A percentile compares a stretch with the other conserved stretches of the same genome.
These are phyloP conservation scores for Novumbra hubbsi DNA, from an alignment of 2,797 vertebrate genomes.

Conservation along the genomic window DNA sequence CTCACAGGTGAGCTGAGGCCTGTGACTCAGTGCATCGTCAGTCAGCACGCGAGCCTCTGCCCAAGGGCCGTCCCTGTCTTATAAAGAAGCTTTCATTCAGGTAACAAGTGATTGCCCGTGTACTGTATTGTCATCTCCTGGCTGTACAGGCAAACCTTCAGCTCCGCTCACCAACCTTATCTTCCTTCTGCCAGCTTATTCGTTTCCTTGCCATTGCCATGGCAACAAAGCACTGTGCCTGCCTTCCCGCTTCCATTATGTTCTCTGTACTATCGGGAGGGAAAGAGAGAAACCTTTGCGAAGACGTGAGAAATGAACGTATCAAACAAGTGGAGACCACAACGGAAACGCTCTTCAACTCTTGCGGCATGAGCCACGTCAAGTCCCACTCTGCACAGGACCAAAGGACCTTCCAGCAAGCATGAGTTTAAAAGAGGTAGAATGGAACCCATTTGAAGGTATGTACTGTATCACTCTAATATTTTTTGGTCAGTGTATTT, in stretches of 20 bases:
- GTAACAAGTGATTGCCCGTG: constrained; percentile 44
- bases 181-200: constrained; percentile 72
- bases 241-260: constrained; percentile 65
- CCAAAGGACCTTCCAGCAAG: constrained; percentile 38
- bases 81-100: constrained; percentile 41
- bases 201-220: constrained; percentile 72
- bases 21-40: neutral
- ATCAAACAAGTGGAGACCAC: constrained; percentile 51
- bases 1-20: neutral
- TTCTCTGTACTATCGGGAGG: constrained; percentile 43
- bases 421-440: constrained; percentile 17
- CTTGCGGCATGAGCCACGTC: neutral
- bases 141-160: constrained; percentile 29
- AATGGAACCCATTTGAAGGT: neutral
- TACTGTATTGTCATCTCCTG: constrained; percentile 49
- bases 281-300: constrained; percentile 8
- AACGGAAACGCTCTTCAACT: constrained; percentile 37
- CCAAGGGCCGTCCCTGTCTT: neutral
- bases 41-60: neutral
- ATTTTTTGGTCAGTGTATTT: neutral
- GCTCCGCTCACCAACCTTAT: constrained; percentile 55
- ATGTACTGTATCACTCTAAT: neutral
- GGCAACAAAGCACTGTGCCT: constrained; percentile 70
- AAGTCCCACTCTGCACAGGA: constrained; percentile 43
- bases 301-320: constrained; percentile 30